Evolutionary conservation across 1,140 invertebrate genomes (phyloP).

Genomic region (Zophobas morio): DNA sequence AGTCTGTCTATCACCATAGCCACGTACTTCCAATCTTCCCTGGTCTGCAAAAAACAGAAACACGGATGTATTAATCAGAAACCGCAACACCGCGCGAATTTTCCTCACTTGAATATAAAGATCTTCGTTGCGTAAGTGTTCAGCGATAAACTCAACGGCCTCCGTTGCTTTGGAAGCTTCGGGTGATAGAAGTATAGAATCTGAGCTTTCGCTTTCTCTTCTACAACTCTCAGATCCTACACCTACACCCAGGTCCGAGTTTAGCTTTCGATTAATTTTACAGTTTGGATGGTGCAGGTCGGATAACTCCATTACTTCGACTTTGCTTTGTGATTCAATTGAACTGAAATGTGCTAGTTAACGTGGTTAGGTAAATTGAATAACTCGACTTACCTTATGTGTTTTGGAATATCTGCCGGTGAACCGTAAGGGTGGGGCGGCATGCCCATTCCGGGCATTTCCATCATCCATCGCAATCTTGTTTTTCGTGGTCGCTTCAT

Average conservation of each 20-base stretch:
- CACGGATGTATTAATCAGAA: not conserved
- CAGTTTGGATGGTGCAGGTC: slow-evolving; percentile 97
- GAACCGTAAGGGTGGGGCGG: slow-evolving; percentile 86
- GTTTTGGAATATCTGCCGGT: slow-evolving; percentile 84
- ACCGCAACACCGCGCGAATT: not conserved
- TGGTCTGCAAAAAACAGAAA: slow-evolving; percentile 77
- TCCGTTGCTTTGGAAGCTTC: slow-evolving; percentile 96
- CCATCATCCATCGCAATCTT: slow-evolving; percentile 95
- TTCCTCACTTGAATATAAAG: slow-evolving; percentile 92
- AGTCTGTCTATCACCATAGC: slow-evolving; percentile 99
- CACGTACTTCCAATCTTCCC: slow-evolving; percentile 99
- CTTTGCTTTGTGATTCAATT: slow-evolving; percentile 77
- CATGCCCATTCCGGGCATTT: slow-evolving; percentile 89
- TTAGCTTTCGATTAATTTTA: slow-evolving; percentile 89
- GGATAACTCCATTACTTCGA: slow-evolving; percentile 94
- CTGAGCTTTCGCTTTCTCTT: slow-evolving; percentile 91
- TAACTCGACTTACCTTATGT: slow-evolving; percentile 73
- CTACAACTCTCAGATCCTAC: slow-evolving; percentile 75
- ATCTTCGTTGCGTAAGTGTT: slow-evolving; percentile 97
- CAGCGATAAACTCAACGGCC: slow-evolving; percentile 97
- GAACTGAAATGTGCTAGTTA: slow-evolving; percentile 60
- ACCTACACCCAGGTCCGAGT: slow-evolving; percentile 77
- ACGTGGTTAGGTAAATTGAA: slow-evolving; percentile 4
- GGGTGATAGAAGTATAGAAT: slow-evolving; percentile 89
- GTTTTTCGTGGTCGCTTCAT: slow-evolving; percentile 96